Evolutionary conservation across 2,888 invertebrate genomes (phyloP).

Genomic region (Drosophila nr. perissopoda): DNA sequence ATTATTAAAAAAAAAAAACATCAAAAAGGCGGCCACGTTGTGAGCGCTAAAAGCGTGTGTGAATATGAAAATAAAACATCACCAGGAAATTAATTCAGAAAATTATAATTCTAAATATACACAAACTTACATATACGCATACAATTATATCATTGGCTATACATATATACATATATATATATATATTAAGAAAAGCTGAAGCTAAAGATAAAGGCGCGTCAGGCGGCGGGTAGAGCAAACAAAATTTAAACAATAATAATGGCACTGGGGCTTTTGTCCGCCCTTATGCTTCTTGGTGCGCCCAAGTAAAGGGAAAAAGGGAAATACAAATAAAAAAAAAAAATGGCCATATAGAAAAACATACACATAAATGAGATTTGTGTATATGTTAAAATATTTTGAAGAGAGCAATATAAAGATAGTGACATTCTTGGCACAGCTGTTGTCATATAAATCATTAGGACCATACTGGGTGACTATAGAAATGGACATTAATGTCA

Average conservation of each 20-base stretch:
- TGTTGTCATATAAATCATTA: slow-evolving; percentile 75
- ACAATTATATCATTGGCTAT: slow-evolving; percentile 23
- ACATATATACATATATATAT: slow-evolving; percentile 13
- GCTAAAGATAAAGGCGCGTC: neutral
- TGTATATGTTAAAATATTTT: slow-evolving; percentile 25
- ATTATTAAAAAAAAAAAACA: slow-evolving; percentile 45
- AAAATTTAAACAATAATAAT: slow-evolving; percentile 40
- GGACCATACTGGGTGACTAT: slow-evolving; percentile 63
- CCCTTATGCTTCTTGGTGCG: slow-evolving; percentile 25
- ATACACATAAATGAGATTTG: slow-evolving; percentile 23
- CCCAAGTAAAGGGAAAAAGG: slow-evolving; percentile 13
- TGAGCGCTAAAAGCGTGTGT: slow-evolving; percentile 69
- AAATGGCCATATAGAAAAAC: slow-evolving; percentile 2
- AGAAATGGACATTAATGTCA: neutral
- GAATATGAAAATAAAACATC: slow-evolving; percentile 77
- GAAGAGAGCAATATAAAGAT: slow-evolving; percentile 47
- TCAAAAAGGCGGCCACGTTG: slow-evolving; percentile 58
- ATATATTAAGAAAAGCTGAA: slow-evolving; percentile 1
- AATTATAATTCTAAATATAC: slow-evolving; percentile 44
- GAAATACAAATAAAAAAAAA: neutral
- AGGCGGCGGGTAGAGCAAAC: slow-evolving; percentile 12
- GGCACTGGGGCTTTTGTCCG: slow-evolving; percentile 44
- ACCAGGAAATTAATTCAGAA: slow-evolving; percentile 76
- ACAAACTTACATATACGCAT: slow-evolving; percentile 27
- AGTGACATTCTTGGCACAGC: slow-evolving; percentile 70